These are phyloP conservation scores for Lordiphosa fenestrarum DNA, from an alignment of 2,888 invertebrate genomes.

Conservation along the genomic window DNA sequence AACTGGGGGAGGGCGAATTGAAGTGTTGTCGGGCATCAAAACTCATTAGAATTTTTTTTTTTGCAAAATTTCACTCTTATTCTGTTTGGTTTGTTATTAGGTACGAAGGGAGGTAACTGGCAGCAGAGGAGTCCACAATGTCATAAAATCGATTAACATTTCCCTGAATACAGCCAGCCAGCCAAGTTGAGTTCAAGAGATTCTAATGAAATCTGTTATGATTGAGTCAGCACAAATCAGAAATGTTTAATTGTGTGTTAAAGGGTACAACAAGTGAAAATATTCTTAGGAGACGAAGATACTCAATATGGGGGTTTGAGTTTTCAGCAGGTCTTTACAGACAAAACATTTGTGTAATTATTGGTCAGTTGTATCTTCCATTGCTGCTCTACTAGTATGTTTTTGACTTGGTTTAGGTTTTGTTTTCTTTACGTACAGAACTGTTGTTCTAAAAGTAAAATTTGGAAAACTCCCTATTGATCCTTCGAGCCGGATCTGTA, in stretches of 20 bases:
- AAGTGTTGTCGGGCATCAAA: constrained; percentile 46
- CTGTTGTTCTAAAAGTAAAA: no score
- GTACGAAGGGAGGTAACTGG: constrained; percentile 20
- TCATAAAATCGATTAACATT: constrained; percentile 46
- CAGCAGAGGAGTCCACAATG: constrained; percentile 19
- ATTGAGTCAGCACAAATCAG: constrained; percentile 30
- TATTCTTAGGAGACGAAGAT: no score
- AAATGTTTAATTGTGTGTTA: not conserved
- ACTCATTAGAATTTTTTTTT: constrained; percentile 37
- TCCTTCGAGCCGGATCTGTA: no score
- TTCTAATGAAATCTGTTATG: constrained; percentile 34
- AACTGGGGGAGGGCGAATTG: constrained; percentile 20
- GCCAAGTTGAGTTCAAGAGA: constrained; percentile 2
- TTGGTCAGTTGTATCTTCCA: no score
- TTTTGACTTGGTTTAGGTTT: no score
- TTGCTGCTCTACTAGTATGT: no score
- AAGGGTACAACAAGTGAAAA: no score
- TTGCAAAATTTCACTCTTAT: constrained; percentile 1
- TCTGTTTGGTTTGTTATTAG: constrained; percentile 3
- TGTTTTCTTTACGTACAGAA: no score
- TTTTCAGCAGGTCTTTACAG: no score
- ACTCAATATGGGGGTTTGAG: no score
- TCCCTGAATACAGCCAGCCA: constrained; percentile 3
- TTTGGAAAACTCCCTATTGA: no score
- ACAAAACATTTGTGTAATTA: no score